Evolutionary conservation across 2,113 vertebrate species (phyloP).

Genomic region (Apeltes quadracus): DNA sequence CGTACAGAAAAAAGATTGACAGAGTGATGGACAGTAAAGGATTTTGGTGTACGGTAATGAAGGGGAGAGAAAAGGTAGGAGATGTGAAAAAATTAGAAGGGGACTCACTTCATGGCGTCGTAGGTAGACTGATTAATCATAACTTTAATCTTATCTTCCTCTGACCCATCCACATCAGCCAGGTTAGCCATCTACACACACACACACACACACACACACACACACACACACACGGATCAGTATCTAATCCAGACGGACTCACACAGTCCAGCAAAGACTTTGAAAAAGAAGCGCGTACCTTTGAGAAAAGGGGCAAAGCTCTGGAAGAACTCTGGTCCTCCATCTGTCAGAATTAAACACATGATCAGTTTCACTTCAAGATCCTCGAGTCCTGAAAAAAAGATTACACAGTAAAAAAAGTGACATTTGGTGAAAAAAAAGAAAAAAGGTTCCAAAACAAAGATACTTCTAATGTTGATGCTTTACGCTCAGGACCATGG

Average conservation of each 20-base stretch:
- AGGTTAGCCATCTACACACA: slow-evolving; percentile 96
- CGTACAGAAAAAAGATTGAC: background rate
- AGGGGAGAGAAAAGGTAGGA: background rate
- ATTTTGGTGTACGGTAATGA: no score
- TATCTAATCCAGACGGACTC: background rate
- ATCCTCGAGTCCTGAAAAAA: background rate
- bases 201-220: slow-evolving; percentile 40
- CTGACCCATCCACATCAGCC: slow-evolving; percentile 92
- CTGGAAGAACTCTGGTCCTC: slow-evolving; percentile 90
- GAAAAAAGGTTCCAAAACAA: background rate
- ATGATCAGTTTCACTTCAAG: slow-evolving; percentile 64
- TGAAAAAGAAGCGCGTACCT: slow-evolving; percentile 81
- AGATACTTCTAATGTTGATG: background rate
- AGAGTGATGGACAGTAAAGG: background rate
- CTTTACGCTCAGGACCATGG: background rate
- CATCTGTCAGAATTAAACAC: slow-evolving; percentile 94
- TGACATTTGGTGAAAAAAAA: background rate
- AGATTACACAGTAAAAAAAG: no score
- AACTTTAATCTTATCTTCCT: slow-evolving; percentile 98
- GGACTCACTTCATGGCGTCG: slow-evolving; percentile 92
- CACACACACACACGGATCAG: slow-evolving; percentile 8
- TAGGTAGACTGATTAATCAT: slow-evolving; percentile 95
- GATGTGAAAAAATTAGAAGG: background rate
- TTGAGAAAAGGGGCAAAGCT: slow-evolving; percentile 91
- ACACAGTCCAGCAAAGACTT: background rate